Base-by-base conservation (phyloP, 2,113 vertebrate genomes). In the Saccopteryx leptura region DNA sequence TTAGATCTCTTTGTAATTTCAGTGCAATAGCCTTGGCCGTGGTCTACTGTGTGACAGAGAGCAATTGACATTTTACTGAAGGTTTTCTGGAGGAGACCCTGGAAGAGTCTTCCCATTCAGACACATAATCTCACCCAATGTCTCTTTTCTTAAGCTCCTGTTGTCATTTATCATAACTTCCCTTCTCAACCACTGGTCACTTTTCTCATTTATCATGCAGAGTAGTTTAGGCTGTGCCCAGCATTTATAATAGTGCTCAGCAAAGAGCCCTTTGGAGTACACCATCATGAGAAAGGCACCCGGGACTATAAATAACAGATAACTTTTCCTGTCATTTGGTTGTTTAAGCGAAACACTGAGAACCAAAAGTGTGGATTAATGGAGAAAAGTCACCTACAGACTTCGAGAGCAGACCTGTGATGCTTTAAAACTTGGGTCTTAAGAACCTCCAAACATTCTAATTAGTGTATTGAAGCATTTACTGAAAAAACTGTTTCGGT, bases 361-460 rank as follows among this genome's bases (percentile, higher is more conserved):
- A 31, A 65, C 31, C 5, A 28, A 50, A 31, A 48, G 1, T 23
- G 2, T 85, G 5, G 5, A 8, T 89, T 79, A 52, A n/a, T 28
- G 60, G 5, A 76, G 26, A 88, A 39, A 88, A 39, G 9, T 81
- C 52, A 68, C 12, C 26, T 33, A 13, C 74, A n/a, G 56, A 48
- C 58, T 95, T 90, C 1, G 13, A 56, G 1, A 75, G 5, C 28
- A n/a, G 4, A 56, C 13, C 3, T 54, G 13, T 76, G 52, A 48
- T 6, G 14, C 28, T 68, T 15, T 68, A n/a, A 68, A 21, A n/a
- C 7, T 52, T 50, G 7, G n/a, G n/a, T n/a, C 39, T 96, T 94
- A 85, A 85, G 72, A 92, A 54, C 5, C 10, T 95, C 81, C 33
- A 54, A 71, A 85, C 21, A 85, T 95, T 90, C 19, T 28, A 31